Evolutionary conservation across 2,113 vertebrate species (phyloP), one percentile per base, ranked within the genome.

Genomic region (Lethenteron camtschaticum): DNA sequence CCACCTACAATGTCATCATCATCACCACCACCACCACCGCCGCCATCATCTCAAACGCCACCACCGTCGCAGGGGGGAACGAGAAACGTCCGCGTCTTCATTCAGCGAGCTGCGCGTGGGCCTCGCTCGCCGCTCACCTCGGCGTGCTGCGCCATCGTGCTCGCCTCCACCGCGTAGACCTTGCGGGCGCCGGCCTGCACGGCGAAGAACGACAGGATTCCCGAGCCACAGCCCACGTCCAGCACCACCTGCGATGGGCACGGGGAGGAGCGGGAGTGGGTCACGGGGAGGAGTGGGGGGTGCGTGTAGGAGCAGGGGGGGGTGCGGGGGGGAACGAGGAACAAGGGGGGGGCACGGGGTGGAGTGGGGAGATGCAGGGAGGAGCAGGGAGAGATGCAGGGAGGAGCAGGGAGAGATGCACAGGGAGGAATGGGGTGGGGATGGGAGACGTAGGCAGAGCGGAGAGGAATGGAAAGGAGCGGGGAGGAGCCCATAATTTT

Each of bases 81-180:
- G 41, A 41, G 41, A 41, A 41, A 41, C 5, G 5, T 41, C 41
- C 41, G 41, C 41, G 41, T 41, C 41, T 41, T 41, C 41, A 41
- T 41, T 41, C 5, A 41, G 3, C 5, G 41, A 41, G 41, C 41
- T 41, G 41, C 4, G 41, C 41, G 41, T 41, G 41, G 41, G 41
- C 41, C 41, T 41, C 41, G 7, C 41, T 41, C 41, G 41, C 11
- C 70, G 68, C 78, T 70, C 60, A 91, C 91, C 88, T 96, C 90
- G 0, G 91, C 91, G 0, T 95, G 91, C 77, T 96, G 91, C 2
- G 90, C 90, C 91, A 96, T 95, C 71, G 88, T 89, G 79, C 89
- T 95, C 73, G 91, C 90, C 73, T 96, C 91, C 74, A 96, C 91
- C 0, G 91, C 91, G 0, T 95, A 96, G 57, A 96, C 86, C 73